Percentiles rank a stretch among this genome's conserved stretches.
Evolutionary conservation across 53 echinoderm and acorn worm genomes (phyloP).

Genomic region (Mesocentrotus franciscanus): DNA sequence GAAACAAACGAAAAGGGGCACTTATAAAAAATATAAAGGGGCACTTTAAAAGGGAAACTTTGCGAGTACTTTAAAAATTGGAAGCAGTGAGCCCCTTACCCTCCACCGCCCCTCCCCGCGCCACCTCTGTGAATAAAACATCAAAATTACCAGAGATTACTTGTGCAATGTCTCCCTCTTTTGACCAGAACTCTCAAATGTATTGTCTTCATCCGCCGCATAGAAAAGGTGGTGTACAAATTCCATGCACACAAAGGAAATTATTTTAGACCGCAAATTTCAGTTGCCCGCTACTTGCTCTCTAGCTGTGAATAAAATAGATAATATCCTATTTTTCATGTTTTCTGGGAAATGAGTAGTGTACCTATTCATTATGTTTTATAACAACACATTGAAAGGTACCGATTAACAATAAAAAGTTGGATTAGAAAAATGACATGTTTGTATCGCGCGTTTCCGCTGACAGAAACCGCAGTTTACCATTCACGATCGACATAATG

Average conservation of each 20-base stretch:
- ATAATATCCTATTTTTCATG: not conserved
- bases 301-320: not conserved
- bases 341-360: not conserved
- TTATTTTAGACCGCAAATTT: not conserved
- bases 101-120: not conserved
- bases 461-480: not conserved
- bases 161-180: conserved; percentile 29
- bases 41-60: too few relatives aligned
- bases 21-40: too few relatives aligned
- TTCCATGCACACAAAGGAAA: not conserved
- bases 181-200: not conserved
- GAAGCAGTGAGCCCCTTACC: not conserved
- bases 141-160: not conserved
- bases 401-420: not conserved
- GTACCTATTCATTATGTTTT: not conserved
- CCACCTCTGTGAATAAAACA: not conserved
- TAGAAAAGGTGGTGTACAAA: not conserved
- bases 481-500: not conserved
- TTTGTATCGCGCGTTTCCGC: not conserved
- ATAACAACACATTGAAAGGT: not conserved
- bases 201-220: not conserved
- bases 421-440: not conserved
- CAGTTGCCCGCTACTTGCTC: not conserved
- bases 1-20: too few relatives aligned
- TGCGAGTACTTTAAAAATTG: too few relatives aligned